A percentile compares a stretch with the other conserved stretches of the same genome.
phyloP scores from a whole-genome alignment of 2,113 vertebrate genomes.

The Cardinalis cardinalis region DNA sequence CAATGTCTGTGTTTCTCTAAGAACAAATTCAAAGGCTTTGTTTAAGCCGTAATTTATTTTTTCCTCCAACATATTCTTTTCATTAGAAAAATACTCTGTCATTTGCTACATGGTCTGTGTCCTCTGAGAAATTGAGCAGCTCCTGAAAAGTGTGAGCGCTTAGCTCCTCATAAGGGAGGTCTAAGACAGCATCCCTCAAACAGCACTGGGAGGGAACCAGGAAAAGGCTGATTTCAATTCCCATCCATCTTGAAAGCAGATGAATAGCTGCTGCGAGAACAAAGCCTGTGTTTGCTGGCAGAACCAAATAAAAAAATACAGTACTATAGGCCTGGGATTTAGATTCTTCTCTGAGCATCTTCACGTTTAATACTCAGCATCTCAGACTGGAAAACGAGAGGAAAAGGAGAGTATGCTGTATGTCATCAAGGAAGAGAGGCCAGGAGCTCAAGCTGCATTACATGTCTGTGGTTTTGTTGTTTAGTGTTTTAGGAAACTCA shows the following conservation, averaged over 20 bases:
- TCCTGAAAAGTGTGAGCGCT: not conserved
- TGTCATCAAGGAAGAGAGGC: not conserved
- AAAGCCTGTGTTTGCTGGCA: not conserved
- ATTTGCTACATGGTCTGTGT: not conserved
- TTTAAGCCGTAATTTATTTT: slow-evolving; percentile 33
- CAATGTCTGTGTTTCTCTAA: slow-evolving; percentile 10
- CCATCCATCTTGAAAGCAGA: not conserved
- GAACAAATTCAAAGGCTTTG: not conserved
- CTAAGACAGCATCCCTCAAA: not conserved
- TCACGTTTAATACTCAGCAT: not conserved
- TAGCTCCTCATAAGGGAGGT: not conserved
- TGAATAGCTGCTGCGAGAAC: not conserved
- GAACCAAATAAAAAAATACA: not conserved
- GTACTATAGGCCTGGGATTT: not conserved
- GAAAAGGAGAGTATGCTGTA: not conserved
- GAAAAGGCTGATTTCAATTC: not conserved
- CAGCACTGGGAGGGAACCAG: not conserved
- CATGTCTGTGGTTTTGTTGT: not conserved
- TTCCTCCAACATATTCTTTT: not conserved
- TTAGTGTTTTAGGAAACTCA: not conserved
- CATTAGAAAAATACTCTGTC: not conserved
- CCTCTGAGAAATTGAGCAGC: not conserved
- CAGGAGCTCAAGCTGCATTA: not conserved
- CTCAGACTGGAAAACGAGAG: not conserved
- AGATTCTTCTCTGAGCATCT: not conserved